Conservation (phyloP, 1,140 invertebrate species). For the Penaeus chinensis region DNA sequence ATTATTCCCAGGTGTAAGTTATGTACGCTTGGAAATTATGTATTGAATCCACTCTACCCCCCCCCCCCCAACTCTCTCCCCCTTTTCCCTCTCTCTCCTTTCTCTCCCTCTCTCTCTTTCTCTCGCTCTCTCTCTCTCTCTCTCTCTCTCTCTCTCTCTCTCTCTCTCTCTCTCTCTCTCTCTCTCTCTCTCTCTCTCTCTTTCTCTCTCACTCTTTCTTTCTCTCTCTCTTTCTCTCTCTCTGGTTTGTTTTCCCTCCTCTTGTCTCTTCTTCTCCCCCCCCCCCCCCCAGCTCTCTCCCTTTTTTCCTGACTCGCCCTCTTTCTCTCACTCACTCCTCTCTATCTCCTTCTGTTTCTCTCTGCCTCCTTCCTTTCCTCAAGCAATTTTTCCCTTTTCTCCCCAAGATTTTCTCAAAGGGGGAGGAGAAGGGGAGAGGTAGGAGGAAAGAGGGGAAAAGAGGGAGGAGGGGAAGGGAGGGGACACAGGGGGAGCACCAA, state of each 20-base stretch:
- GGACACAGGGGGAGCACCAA: background rate
- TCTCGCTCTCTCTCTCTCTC: slow-evolving; percentile 6
- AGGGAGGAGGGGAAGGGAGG: no score
- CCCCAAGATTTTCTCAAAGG: background rate
- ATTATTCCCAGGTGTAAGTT: slow-evolving; percentile 58
- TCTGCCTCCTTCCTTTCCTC: background rate
- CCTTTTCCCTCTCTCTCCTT: slow-evolving; percentile 14
- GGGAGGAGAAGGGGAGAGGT: background rate
- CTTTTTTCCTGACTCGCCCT: background rate
- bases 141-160: slow-evolving; percentile 12
- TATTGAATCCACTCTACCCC: slow-evolving; percentile 52
- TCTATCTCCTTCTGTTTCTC: background rate
- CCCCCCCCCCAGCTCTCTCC: background rate
- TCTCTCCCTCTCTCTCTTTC: slow-evolving; percentile 31
- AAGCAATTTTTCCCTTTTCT: background rate
- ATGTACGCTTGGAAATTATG: slow-evolving; percentile 54
- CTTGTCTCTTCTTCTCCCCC: background rate
- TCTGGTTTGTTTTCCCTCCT: slow-evolving; percentile 2
- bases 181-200: background rate
- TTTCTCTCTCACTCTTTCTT: slow-evolving; percentile 8
- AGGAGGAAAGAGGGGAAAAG: background rate
- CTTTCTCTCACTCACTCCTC: background rate
- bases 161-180: slow-evolving; percentile 1
- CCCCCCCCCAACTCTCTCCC: slow-evolving; percentile 23
- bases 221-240: slow-evolving; percentile 21